Base-by-base conservation (phyloP, 2,797 vertebrate genomes). In the Pteronotus mesoamericanus region DNA sequence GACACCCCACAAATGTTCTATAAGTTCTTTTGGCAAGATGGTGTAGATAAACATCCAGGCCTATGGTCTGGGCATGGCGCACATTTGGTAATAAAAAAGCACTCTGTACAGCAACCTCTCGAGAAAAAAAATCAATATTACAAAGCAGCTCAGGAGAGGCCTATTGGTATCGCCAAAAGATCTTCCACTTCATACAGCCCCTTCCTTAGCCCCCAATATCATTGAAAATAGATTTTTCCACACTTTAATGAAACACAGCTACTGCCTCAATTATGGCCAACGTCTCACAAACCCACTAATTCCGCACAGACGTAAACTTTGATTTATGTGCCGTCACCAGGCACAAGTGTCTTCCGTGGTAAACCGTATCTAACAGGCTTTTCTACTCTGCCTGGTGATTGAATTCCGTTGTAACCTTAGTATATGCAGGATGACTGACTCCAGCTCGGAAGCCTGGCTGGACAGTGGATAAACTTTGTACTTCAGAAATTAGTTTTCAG, bases 401-500 rank as follows among this genome's bases (percentile, higher is more conserved):
- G 71, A 44, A 87, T 80, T 93, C 86, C 69, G n/a, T 26, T 74
- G 51, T 53, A 94, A 75, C 9, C 69, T 96, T 75, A 71, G n/a
- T 66, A 68, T 77, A 78, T 78, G 61, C 34, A 32, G 8, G n/a
- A 57, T 6, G 39, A 71, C 78, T 79, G 92, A 77, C 46, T 61
- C 82, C 69, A 92, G 72, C 87, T 79, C 86, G 24, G 57, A 79
- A 91, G 66, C 4, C 86, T 44, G 48, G 22, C 21, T 12, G 0
- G 11, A 37, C 39, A 89, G 75, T 46, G 61, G 44, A 26, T 55
- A 42, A 82, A 57, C 32, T 89, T 18, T 72, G 14, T 80, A 32
- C 46, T 96, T 84, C 26, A 77, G 83, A 96, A 86, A 93, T 22
- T 66, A 16, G 68, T 61, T 85, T n/a, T n/a, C n/a, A n/a, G n/a